Percentiles rank a stretch among this genome's conserved stretches.
Conservation (phyloP, 2,888 invertebrate genomes). For the Polydesmus complanatus region DNA sequence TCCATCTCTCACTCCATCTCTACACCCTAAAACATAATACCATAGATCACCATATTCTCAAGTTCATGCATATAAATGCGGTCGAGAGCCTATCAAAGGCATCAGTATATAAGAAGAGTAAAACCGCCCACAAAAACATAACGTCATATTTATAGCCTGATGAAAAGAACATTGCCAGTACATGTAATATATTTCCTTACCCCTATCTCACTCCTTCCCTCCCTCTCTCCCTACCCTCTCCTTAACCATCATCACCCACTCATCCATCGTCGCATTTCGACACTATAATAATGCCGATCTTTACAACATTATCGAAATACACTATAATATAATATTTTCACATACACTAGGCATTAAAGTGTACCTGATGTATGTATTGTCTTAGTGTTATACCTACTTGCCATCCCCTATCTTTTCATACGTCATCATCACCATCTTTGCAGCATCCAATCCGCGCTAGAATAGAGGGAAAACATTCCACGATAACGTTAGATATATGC, state of each 20-base stretch:
- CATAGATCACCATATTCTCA: background rate
- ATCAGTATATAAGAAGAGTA: background rate
- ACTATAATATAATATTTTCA: no score
- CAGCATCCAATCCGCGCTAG: no score
- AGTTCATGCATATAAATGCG: background rate
- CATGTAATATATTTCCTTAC: background rate
- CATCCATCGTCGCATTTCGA: no score
- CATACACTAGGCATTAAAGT: no score
- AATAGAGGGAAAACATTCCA: no score
- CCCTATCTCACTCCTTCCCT: background rate
- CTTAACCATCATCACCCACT: background rate
- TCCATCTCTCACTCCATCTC: background rate
- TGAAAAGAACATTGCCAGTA: background rate
- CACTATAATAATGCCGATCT: no score
- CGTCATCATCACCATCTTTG: no score
- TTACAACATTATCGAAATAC: no score
- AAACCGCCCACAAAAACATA: background rate
- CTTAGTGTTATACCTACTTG: no score
- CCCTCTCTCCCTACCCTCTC: background rate
- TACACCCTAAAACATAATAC: background rate
- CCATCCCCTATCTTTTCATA: no score
- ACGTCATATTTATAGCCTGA: background rate
- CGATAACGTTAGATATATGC: no score
- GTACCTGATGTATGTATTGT: no score
- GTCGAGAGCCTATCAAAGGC: background rate